Evolutionary conservation across 2,113 vertebrate genomes (phyloP).

Genomic region (Mormyrus iriodes): DNA sequence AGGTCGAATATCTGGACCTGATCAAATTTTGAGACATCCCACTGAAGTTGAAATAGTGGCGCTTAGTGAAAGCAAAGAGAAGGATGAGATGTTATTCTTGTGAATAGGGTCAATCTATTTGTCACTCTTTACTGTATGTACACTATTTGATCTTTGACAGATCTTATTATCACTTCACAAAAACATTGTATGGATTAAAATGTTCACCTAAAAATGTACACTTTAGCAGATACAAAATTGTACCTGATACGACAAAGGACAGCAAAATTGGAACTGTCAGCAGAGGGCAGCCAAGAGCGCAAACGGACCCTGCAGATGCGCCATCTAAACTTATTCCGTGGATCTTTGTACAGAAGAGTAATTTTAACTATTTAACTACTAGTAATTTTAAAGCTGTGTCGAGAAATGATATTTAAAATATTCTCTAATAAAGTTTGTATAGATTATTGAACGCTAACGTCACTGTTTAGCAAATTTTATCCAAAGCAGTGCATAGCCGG

Average conservation of each 20-base stretch:
- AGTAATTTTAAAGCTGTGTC: neutral
- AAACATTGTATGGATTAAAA: neutral
- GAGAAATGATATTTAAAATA: too few species aligned
- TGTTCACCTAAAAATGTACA: neutral
- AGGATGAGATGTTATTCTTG: neutral
- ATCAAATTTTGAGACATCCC: too few species aligned
- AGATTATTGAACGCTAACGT: neutral
- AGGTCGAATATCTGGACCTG: too few species aligned
- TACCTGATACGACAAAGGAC: neutral
- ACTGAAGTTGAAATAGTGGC: too few species aligned
- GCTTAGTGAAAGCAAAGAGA: too few species aligned
- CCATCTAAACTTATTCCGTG: neutral
- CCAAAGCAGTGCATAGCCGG: neutral
- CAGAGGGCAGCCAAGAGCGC: neutral
- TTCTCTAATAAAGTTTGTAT: neutral
- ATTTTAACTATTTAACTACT: too few species aligned
- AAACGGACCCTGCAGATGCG: neutral
- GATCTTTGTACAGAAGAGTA: neutral
- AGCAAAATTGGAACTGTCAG: neutral
- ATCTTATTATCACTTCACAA: neutral
- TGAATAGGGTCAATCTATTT: neutral
- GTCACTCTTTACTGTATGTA: neutral
- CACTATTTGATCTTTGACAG: neutral
- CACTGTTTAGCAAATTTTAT: neutral
- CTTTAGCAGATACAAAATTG: neutral